These are phyloP conservation scores for Dusona sp. DNA, from an alignment of 2,888 invertebrate genomes.

Conservation along the genomic window DNA sequence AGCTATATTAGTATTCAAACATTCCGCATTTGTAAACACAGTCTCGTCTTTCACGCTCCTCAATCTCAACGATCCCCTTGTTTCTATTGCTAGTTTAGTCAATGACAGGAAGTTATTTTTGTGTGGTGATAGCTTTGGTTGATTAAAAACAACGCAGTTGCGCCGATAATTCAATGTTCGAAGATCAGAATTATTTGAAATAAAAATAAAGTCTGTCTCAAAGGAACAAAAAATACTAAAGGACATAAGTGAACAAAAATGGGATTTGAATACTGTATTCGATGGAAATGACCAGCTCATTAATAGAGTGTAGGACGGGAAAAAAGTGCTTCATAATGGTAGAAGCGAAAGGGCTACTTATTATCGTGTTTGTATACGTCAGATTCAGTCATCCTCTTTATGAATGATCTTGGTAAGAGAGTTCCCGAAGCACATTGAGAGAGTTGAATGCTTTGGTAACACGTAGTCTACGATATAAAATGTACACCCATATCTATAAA, in stretches of 20 bases:
- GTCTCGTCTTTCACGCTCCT: conserved; percentile 35
- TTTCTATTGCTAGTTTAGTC: neutral
- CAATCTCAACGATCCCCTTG: conserved; percentile 40
- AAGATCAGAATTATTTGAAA: neutral
- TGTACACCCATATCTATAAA: conserved; percentile 5
- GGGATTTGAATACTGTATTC: neutral
- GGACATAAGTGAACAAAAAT: neutral
- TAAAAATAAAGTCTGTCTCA: neutral
- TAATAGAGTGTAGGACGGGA: conserved; percentile 8
- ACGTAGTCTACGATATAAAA: conserved; percentile 51
- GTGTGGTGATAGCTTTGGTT: neutral
- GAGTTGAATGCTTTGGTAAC: conserved; percentile 18
- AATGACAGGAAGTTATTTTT: conserved; percentile 51
- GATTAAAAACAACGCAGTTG: neutral
- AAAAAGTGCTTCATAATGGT: conserved; percentile 43
- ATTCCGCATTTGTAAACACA: conserved; percentile 30
- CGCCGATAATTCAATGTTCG: neutral
- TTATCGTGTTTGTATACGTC: conserved; percentile 5
- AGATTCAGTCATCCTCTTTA: conserved; percentile 50
- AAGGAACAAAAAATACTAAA: neutral
- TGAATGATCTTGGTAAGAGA: conserved; percentile 58
- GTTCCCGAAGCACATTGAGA: conserved; percentile 25
- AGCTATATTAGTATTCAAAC: conserved; percentile 13
- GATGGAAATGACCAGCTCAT: conserved; percentile 11
- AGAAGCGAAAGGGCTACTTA: conserved; percentile 41